phyloP scores from a whole-genome alignment of 2,888 invertebrate species.

The Drosophila setosimentum region DNA sequence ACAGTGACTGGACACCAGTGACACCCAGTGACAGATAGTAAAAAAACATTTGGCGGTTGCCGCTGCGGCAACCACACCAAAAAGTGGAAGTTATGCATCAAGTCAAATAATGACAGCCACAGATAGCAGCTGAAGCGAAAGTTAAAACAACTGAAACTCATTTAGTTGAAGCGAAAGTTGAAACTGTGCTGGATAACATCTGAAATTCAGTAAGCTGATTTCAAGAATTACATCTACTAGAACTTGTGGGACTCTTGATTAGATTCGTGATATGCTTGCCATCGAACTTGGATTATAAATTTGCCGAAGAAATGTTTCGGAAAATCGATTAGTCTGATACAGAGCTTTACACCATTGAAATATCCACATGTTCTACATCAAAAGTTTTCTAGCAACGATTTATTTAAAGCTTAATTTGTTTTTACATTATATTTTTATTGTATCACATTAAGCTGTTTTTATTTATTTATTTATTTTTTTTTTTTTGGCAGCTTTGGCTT shows the following conservation, averaged over 20 bases:
- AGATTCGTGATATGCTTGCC: neutral
- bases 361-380: neutral
- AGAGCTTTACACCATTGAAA: neutral
- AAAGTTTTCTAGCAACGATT: neutral
- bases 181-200: constrained; percentile 15
- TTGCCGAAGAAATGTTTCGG: neutral
- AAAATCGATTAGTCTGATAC: neutral
- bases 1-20: constrained; percentile 42
- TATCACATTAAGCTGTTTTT: constrained; percentile 16
- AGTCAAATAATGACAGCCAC: constrained; percentile 41
- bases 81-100: constrained; percentile 41
- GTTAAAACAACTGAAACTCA: constrained; percentile 6
- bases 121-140: constrained; percentile 26
- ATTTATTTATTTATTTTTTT: too few relatives aligned
- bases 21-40: constrained; percentile 47
- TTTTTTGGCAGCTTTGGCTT: constrained; percentile 19
- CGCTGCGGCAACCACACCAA: neutral
- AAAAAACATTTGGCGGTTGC: constrained; percentile 19
- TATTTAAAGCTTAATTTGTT: constrained; percentile 19
- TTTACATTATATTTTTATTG: neutral
- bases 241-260: neutral
- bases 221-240: neutral
- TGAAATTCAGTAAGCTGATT: neutral
- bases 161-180: constrained; percentile 4
- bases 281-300: neutral